Conservation (phyloP, 2,113 vertebrate genomes). For the Casuarius casuarius region DNA sequence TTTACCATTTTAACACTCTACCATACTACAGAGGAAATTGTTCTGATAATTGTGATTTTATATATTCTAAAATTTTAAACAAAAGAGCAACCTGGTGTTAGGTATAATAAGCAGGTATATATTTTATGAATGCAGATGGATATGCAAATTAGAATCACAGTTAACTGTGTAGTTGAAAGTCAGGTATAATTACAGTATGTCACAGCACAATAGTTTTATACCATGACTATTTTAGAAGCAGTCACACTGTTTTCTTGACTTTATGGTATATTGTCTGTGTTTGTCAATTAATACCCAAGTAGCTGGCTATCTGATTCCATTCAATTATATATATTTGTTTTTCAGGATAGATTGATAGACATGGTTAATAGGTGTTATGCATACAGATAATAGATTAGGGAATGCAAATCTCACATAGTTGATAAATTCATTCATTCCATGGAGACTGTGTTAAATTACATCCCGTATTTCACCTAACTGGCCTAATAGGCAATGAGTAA, state of each 20-base stretch:
- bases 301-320: neutral
- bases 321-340: neutral
- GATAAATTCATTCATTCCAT: neutral
- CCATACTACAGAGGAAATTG: too few species aligned
- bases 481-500: neutral
- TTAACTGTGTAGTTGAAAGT: neutral
- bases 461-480: neutral
- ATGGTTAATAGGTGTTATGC: neutral
- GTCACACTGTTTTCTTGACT: neutral
- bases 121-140: neutral
- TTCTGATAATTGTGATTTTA: neutral
- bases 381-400: neutral
- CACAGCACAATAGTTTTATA: neutral
- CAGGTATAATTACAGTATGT: neutral
- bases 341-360: neutral
- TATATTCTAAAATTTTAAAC: neutral
- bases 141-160: neutral
- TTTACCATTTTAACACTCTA: neutral
- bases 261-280: neutral
- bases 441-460: neutral
- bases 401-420: neutral
- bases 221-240: neutral
- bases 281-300: neutral
- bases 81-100: neutral
- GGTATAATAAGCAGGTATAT: neutral